Evolutionary conservation across 2,888 invertebrate genomes (phyloP).

Genomic region (Lasioglossum morio): DNA sequence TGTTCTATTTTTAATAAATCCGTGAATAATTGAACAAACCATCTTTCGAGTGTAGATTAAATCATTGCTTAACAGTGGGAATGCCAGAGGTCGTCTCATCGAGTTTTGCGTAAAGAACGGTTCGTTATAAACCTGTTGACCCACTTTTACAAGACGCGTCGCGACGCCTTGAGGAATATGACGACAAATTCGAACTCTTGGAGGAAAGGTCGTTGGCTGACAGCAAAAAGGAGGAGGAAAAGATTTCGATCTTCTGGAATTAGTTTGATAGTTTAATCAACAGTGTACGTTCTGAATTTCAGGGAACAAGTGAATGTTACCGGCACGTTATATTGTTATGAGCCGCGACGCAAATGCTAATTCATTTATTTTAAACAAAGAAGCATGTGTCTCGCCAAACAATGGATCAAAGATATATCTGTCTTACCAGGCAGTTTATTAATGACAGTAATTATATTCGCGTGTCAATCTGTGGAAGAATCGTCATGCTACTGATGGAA

Average conservation of each 20-base stretch:
- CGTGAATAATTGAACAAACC: neutral
- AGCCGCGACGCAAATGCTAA: neutral
- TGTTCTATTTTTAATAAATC: neutral
- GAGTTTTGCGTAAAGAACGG: neutral
- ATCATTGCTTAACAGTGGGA: neutral
- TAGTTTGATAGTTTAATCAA: neutral
- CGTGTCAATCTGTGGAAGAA: neutral
- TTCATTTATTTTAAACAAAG: neutral
- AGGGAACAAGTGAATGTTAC: neutral
- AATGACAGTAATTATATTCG: neutral
- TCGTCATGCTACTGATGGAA: slow-evolving; percentile 2
- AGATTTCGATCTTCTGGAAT: neutral
- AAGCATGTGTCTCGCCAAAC: neutral
- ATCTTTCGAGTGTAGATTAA: neutral
- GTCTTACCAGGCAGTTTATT: neutral
- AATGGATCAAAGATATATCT: neutral
- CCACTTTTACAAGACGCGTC: slow-evolving; percentile 16
- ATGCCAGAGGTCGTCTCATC: neutral
- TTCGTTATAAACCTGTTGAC: slow-evolving; percentile 16
- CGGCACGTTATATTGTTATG: too few relatives aligned
- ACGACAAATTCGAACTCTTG: neutral
- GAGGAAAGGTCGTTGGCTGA: neutral
- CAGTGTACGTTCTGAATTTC: too few relatives aligned
- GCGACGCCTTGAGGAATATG: slow-evolving; percentile 5
- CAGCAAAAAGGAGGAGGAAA: neutral